Evolutionary conservation across 2,888 invertebrate species (phyloP).

Genomic region (Lamellibrachia columna): DNA sequence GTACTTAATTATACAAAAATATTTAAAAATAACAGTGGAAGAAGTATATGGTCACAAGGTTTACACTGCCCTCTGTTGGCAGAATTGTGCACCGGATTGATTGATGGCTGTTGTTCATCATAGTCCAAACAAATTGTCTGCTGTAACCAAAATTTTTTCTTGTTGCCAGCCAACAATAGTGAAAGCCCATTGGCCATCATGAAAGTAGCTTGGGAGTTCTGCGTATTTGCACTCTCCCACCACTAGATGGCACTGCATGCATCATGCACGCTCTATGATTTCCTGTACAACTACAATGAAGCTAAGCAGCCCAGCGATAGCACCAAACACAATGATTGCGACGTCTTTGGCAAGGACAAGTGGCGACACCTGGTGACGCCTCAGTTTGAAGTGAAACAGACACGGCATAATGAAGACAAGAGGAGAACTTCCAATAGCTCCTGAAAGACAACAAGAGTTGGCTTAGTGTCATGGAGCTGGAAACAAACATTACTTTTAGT

Average conservation of each 20-base stretch:
- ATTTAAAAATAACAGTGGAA: neutral
- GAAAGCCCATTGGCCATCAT: neutral
- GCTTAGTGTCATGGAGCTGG: neutral
- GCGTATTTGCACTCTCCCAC: neutral
- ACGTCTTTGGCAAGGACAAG: neutral
- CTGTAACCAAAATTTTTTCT: neutral
- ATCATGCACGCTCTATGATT: neutral
- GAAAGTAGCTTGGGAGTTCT: neutral
- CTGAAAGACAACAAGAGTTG: neutral
- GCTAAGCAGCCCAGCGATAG: neutral
- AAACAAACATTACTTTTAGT: neutral
- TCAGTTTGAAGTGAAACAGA: conserved; percentile 21
- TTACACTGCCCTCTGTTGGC: neutral
- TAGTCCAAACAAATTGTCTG: neutral
- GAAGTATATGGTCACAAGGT: neutral
- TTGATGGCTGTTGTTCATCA: neutral
- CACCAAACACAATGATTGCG: neutral
- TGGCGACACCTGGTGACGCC: neutral
- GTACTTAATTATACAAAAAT: neutral
- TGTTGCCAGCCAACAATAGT: neutral
- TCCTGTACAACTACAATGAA: conserved; percentile 7
- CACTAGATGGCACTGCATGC: neutral
- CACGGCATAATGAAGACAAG: neutral
- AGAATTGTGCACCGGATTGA: neutral
- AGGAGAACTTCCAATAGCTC: conserved; percentile 20